Base-by-base conservation (phyloP, 2,797 vertebrate genomes). In the Cossypha dichroa region DNA sequence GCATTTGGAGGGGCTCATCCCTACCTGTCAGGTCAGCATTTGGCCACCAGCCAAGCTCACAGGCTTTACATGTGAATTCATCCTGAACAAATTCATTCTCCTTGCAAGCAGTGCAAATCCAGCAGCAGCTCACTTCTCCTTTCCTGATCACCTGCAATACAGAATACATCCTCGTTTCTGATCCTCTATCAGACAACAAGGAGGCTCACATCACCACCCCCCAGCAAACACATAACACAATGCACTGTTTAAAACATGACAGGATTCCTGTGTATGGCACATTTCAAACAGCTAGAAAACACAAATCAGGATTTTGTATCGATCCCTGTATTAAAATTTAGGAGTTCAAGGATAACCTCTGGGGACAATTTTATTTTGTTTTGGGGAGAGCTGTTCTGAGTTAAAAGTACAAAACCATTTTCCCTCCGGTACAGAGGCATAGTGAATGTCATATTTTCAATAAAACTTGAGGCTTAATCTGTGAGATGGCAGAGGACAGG, bases 21-120 rank as follows among this genome's bases (percentile, higher is more conserved):
- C 67, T 98, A 99, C 99, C 99, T 98, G 98, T 98, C 70, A 99
- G 98, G 13, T 99, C 98, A 22, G 98, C 91, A 34, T 98, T 99
- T 0, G 99, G 99, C 99, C 99, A 99, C 99, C 99, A 99, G 72
- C 99, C 99, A 84, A 99, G 97, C 48, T 99, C 99, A 91, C 99
- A 99, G 4, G 99, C 99, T 97, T 99, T 99, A 97, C 99, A 99
- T 14, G 99, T 99, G 96, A 99, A 99, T 97, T 99, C 99, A 56
- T 99, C 99, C 97, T 99, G 99, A 93, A 99, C 99, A 15, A 97
- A 98, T 73, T 99, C 99, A 9, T 99, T 99, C 96, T 99, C 99
- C 86, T 99, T 99, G 95, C 99, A 99, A n/a, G 99, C 98, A 10
- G 99, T 99, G 94, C 99, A 99, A 97, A 99, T 99, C 99, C 99